A percentile compares a stretch with the other conserved stretches of the same genome.
Conservation (phyloP, 2,797 vertebrate species). For the Myotis daubentonii region DNA sequence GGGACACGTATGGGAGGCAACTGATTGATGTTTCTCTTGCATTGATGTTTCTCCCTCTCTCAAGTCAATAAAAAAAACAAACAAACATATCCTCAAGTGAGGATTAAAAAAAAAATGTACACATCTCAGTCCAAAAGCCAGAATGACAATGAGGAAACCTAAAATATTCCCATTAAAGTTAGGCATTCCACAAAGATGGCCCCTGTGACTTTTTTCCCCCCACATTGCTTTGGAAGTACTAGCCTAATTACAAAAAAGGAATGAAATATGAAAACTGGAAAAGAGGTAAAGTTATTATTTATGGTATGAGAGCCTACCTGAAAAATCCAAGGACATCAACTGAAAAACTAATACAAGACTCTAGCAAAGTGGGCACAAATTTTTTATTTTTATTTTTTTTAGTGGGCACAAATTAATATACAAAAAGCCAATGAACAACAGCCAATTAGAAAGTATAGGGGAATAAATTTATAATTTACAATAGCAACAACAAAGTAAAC, state of each 20-base stretch:
- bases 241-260: not conserved
- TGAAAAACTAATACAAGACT: conserved; percentile 33
- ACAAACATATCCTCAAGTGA: too few relatives aligned
- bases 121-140: not conserved
- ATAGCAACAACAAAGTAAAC: conserved; percentile 28
- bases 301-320: not conserved
- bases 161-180: conserved; percentile 48
- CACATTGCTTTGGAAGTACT: conserved; percentile 29
- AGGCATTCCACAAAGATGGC: not conserved
- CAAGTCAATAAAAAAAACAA: not conserved
- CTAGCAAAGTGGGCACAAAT: conserved; percentile 40
- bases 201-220: not conserved
- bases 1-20: not conserved
- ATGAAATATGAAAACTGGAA: conserved; percentile 20
- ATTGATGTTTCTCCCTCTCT: not conserved
- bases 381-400: too few relatives aligned
- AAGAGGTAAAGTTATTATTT: conserved; percentile 34
- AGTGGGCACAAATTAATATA: not conserved
- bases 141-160: conserved; percentile 17
- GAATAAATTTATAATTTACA: conserved; percentile 42
- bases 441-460: not conserved
- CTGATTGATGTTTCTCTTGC: not conserved
- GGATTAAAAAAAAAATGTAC: not conserved
- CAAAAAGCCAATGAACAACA: not conserved
- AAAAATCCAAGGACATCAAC: conserved; percentile 28